Evolutionary conservation across 2,888 invertebrate species (phyloP), one percentile per base, ranked within the genome.

Genomic region (Stratiomys singularior): DNA sequence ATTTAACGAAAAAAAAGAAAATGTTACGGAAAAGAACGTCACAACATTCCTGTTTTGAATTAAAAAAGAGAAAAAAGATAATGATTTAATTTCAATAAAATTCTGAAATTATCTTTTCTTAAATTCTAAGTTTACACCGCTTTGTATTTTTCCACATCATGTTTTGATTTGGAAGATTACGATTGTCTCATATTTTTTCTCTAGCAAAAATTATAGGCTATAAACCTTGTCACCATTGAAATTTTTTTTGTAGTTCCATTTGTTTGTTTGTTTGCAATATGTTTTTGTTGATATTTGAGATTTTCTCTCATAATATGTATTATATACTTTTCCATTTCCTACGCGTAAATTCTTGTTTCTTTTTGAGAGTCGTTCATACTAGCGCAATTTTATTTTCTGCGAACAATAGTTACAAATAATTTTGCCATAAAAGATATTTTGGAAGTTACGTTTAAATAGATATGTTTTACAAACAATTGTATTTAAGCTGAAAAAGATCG

Each of bases 1-100:
- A 71, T 37, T n/a, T 27, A 71, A 71, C 3, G n/a, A n/a, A n/a
- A n/a, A 58, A 58, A 58, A 71, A 3, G 21, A 37, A 69, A 69
- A 44, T 4, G 9, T 25, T 13, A 74, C 9, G 74, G 18, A 74
- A 44, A 58, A 60, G 18, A 76, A 76, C 64, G 76, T 76, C 64
- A 76, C 76, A 63, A 76, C 76, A 76, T 76, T 76, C 76, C 76
- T 76, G 63, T 76, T 76, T 76, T 64, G 64, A 76, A 76, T 76
- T 46, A 47, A 76, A 63, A 63, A n/a, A 47, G 44, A 27, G 5
- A 67, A 23, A 60, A 60, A 23, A 13, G 69, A 69, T 58, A 72
- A 72, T 72, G 28, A 60, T 74, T 74, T 74, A 58, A 52, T 58
- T 74, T 58, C 60, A 58, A 44, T 44, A 21, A 44, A 18, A 2